phyloP scores from a whole-genome alignment of 92 coral and sea anemone species.

The Epizoanthus ramosus region DNA sequence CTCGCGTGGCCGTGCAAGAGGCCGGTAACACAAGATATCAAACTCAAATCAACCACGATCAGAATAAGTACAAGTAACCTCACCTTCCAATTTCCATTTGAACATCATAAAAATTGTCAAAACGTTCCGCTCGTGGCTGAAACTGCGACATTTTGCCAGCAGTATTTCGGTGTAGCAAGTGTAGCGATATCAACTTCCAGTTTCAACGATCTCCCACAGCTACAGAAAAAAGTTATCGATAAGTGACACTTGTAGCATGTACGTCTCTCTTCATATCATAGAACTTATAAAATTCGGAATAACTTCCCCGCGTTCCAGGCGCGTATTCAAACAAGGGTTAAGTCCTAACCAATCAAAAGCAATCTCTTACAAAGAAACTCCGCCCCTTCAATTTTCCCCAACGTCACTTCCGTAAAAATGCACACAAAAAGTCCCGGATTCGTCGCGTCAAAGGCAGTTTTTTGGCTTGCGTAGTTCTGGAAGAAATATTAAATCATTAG shows the following conservation, averaged over 20 bases:
- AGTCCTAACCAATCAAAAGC: constrained; percentile 15
- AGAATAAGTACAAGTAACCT: constrained; percentile 20
- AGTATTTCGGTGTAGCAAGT: neutral
- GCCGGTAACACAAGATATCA: constrained; percentile 1
- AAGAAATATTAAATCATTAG: neutral
- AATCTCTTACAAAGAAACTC: constrained; percentile 2
- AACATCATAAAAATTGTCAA: constrained; percentile 82
- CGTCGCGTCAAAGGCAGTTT: neutral
- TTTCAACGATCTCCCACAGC: too few relatives aligned
- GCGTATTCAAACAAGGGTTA: constrained; percentile 39
- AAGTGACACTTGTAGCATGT: constrained; percentile 2
- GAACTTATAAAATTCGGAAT: constrained; percentile 18
- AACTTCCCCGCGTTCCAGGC: constrained; percentile 55
- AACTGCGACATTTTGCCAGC: constrained; percentile 54
- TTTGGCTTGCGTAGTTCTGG: neutral
- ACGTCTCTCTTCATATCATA: neutral
- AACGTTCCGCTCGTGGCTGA: constrained; percentile 67
- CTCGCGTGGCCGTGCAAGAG: neutral
- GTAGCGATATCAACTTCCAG: constrained; percentile 4
- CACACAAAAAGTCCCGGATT: neutral
- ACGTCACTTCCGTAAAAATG: constrained; percentile 37
- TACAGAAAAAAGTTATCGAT: neutral
- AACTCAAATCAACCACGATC: constrained; percentile 27
- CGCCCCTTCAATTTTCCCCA: constrained; percentile 12
- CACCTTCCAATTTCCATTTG: constrained; percentile 86